Evolutionary conservation across 2,113 vertebrate species (phyloP), one percentile per base, ranked within the genome.

Genomic region (Polypterus senegalus): DNA sequence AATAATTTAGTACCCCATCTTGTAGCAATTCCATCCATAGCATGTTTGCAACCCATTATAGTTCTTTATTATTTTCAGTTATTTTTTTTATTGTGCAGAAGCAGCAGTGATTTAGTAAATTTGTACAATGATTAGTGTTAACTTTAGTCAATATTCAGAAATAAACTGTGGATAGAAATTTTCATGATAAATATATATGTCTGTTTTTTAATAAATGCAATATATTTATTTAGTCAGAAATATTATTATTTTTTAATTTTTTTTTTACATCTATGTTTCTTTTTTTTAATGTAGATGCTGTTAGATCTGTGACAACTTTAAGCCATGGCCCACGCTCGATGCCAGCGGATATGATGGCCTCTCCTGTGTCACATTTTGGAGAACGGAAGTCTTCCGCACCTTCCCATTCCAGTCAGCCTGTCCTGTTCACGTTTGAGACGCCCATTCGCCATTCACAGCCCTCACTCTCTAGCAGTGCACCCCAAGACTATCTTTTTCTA

Each of bases 401-500:
- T 0, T 83, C 92, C 44, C 94, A 97, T 81, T 94, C 93, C 76
- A 97, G 93, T 81, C 94, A 97, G 70, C 93, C 96, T 3, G 87
- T 92, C 49, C 76, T 98, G 60, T 98, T 98, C 85, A 97, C 93
- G 2, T 98, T 97, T 0, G 96, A 98, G 58, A 82, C 91, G 0
- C 88, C 91, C 1, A 63, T 87, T 1, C 78, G 81, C 69, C 78
- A 86, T 51, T 67, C 80, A 64, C 91, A 90, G 67, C 79, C 86
- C 59, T 71, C 89, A 47, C 75, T 98, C 75, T 93, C 96, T 4
- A 90, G 93, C 83, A 97, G 94, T 2, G 93, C 90, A 1, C 94
- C 96, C 9, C 96, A 98, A 81, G 96, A 98, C 76, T 98, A 98
- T 79, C 91, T 98, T 78, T 92, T 97, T 61, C 83, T 98, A 52